Evolutionary conservation across 2,888 invertebrate species (phyloP), one percentile per base, ranked within the genome.

Genomic region (Phaedon cochleariae): DNA sequence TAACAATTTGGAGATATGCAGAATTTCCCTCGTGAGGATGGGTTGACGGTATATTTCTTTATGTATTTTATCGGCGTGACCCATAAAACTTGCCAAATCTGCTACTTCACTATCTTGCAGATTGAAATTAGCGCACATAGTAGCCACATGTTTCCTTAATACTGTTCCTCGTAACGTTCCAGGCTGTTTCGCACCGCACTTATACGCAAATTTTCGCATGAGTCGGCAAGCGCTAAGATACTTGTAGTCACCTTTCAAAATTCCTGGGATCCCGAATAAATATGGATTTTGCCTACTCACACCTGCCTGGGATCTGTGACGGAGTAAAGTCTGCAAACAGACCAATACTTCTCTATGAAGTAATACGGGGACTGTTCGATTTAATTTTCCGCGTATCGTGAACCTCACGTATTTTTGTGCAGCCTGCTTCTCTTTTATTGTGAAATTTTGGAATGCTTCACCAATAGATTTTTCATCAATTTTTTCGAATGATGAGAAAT

Each of bases 401-500:
- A 57, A 57, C 46, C 57, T 57, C 15, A 57, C 57, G 22, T 57
- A 57, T 46, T 57, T 57, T 57, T 57, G 57, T 46, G 55, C 55
- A 4, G 41, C 41, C 17, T 45, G 37, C 46, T 57, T 57, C 46
- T 57, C 57, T 22, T 57, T 29, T 20, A 46, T 10, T 57, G 46
- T 46, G 26, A 46, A 46, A 45, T 46, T 57, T 9, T 57, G 15
- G 7, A 57, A 57, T 26, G 21, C 57, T 57, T 57, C 29, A 46
- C 22, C 57, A 26, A 57, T 57, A 17, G 55, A 55, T 21, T 57
- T 57, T 6, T 57, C 26, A 46, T 57, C 57, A 26, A 57, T 57
- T 46, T 21, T 46, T 45, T 57, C 46, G 17, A 20, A 26, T 21
- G 45, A 60, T 3, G 48, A 10, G 20, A 48, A 48, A 60, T 60